These are phyloP conservation scores for Hippoglossus stenolepis DNA, from an alignment of 2,113 vertebrate species.

Conservation along the genomic window DNA sequence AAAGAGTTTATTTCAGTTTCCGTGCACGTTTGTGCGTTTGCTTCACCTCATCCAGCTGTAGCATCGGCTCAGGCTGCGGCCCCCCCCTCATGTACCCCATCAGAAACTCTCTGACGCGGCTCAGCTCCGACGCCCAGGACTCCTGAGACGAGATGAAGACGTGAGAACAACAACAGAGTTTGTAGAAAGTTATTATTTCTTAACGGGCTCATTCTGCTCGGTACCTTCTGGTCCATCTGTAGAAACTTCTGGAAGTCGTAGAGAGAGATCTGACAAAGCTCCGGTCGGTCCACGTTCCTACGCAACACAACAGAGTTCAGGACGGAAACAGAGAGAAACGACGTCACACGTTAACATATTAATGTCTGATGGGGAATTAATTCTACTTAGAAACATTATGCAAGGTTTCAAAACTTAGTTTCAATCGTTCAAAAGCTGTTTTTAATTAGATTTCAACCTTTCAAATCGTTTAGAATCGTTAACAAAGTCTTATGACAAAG, in stretches of 20 bases:
- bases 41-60: slow-evolving; percentile 88
- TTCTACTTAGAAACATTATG: too few species aligned
- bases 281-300: slow-evolving; percentile 88
- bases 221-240: slow-evolving; percentile 90
- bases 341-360: too few species aligned
- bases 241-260: slow-evolving; percentile 92
- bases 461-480: too few species aligned
- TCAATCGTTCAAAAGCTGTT: too few species aligned
- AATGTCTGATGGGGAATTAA: too few species aligned
- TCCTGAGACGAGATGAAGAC: slow-evolving; percentile 74
- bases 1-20: not conserved
- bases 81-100: slow-evolving; percentile 83
- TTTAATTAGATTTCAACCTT: too few species aligned
- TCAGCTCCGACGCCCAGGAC: slow-evolving; percentile 85
- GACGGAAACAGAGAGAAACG: too few species aligned
- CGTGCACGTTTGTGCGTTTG: not conserved
- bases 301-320: not conserved
- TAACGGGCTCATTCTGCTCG: not conserved
- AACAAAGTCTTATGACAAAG: too few species aligned
- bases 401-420: too few species aligned
- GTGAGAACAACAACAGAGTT: slow-evolving; percentile 6
- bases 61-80: slow-evolving; percentile 81
- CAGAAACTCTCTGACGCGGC: slow-evolving; percentile 85
- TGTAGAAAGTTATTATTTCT: not conserved
- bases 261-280: slow-evolving; percentile 88